phyloP scores from a whole-genome alignment of 1,140 invertebrate genomes.

The Vanessa tameamea region DNA sequence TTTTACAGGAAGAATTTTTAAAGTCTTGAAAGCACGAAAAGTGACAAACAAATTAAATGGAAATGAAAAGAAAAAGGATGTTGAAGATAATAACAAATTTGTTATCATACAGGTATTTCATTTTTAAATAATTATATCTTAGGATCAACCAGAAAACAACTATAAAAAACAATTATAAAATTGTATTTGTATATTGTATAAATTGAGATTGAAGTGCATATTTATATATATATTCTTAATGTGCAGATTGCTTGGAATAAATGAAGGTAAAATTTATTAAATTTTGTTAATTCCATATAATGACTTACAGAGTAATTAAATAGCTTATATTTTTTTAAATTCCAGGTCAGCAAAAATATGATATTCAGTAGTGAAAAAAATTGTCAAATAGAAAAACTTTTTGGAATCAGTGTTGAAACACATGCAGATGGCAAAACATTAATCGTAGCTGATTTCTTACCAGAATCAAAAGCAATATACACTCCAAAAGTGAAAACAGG shows the following conservation, averaged over 20 bases:
- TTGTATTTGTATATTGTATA: not conserved
- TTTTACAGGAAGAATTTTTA: constrained; percentile 68
- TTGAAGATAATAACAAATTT: constrained; percentile 57
- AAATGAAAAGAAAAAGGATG: constrained; percentile 37
- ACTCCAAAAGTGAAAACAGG: constrained; percentile 85
- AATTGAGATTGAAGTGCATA: too few species aligned
- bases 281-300: not conserved
- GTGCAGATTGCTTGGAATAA: not conserved
- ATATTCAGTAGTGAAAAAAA: constrained; percentile 74
- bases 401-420: constrained; percentile 84
- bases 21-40: constrained; percentile 64
- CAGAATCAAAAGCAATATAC: constrained; percentile 84
- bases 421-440: constrained; percentile 84
- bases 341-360: constrained; percentile 72
- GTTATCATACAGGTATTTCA: constrained; percentile 58
- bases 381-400: constrained; percentile 81
- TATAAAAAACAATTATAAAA: not conserved
- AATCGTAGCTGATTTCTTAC: constrained; percentile 85
- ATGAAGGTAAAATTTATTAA: not conserved
- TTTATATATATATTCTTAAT: not conserved
- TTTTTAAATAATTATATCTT: not conserved
- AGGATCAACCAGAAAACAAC: not conserved
- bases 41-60: constrained; percentile 51
- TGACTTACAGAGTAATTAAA: not conserved
- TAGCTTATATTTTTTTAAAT: constrained; percentile 34